Evolutionary conservation across 2,797 vertebrate species (phyloP), one percentile per base, ranked within the genome.

Genomic region (Mareca strepera): DNA sequence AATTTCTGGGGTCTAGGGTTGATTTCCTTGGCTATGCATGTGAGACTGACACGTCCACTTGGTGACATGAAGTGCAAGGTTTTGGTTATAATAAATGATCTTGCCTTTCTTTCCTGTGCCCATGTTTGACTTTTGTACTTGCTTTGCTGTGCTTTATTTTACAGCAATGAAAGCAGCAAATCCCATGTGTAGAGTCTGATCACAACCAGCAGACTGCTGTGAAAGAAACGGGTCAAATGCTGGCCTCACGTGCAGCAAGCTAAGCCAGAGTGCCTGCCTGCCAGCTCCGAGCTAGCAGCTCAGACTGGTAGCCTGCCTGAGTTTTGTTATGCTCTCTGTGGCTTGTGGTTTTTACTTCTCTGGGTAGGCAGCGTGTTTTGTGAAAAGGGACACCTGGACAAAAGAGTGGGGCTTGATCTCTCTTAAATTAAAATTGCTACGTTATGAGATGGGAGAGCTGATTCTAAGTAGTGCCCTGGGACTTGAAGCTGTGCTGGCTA

Each of bases 1-100:
- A 93, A 96, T 95, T 96, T 95, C 86, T 94, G 72, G 63, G 87
- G 81, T 91, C 83, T 80, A 95, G 72, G 64, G 83, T 93, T 96
- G 85, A 95, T 93, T 97, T 94, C 70, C 93, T 95, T 93, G 83
- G 82, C 80, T 95, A 46, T 75, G 76, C 43, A 72, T 52, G 41
- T 78, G 70, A 95, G 96, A 94, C 87, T 88, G 89, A 94, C 78
- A 94, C 87, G 75, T 92, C 77, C 79, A 59, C 92, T 95, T 93
- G 90, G 63, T 95, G 86, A 94, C 87, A 83, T 7, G 46, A 89
- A 92, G 41, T 82, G 74, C 33, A 46, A 84, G 78, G 33, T 82
- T 93, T 96, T 90, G 78, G 62, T 96, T 93, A 64, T 75, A 94
- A 62, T 79, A 77, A 93, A 70, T 29, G 50, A 39, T 80, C 73